These are phyloP conservation scores for Otus sunia DNA, from an alignment of 2,113 vertebrate genomes.

Conservation along the genomic window DNA sequence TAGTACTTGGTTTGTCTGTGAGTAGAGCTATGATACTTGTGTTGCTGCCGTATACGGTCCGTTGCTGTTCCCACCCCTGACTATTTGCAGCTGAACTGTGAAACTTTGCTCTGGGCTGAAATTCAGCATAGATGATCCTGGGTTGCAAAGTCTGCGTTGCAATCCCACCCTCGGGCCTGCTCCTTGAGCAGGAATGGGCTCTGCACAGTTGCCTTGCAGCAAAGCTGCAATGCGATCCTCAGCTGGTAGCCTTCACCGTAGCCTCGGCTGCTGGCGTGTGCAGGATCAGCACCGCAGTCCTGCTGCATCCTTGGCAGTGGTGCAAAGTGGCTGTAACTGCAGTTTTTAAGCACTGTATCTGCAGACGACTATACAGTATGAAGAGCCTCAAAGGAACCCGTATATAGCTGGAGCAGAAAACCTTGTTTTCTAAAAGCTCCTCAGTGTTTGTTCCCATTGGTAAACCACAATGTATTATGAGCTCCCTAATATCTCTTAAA, in stretches of 20 bases:
- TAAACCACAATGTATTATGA: slow-evolving; percentile 28
- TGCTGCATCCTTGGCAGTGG: slow-evolving; percentile 24
- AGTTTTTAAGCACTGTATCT: neutral
- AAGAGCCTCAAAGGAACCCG: neutral
- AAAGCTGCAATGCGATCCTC: neutral
- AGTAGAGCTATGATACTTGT: neutral
- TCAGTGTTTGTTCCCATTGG: slow-evolving; percentile 50
- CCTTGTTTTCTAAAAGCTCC: slow-evolving; percentile 23
- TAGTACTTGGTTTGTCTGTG: neutral
- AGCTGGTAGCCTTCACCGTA: accelerated
- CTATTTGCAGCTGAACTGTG: neutral
- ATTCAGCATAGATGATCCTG: neutral
- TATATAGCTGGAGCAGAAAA: neutral
- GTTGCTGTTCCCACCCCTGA: neutral
- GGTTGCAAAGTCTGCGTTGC: neutral
- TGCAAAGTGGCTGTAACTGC: neutral
- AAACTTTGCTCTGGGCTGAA: neutral
- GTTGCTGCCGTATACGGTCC: accelerated
- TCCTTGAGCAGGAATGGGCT: neutral
- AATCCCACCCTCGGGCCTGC: accelerated
- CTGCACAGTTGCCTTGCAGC: neutral
- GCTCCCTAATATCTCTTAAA: slow-evolving; percentile 30
- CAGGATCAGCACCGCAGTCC: neutral
- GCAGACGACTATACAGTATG: neutral
- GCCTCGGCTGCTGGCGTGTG: accelerated